These are phyloP conservation scores for Sitophilus oryzae DNA, from an alignment of 1,140 invertebrate genomes.

Conservation along the genomic window DNA sequence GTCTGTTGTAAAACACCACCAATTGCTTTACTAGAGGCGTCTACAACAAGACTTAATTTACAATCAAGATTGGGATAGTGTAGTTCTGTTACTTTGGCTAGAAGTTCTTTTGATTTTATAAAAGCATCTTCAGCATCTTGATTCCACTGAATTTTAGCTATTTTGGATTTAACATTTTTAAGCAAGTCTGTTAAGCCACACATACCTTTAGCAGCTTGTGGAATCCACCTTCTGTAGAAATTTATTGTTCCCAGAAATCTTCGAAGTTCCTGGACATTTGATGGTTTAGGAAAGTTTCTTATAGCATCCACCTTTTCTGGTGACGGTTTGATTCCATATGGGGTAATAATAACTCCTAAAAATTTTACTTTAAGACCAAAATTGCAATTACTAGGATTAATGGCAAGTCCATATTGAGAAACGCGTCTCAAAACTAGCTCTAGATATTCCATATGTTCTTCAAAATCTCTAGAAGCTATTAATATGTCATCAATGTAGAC, in stretches of 20 bases:
- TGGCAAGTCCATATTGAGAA: constrained; percentile 23
- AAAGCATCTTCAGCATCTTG: too few relatives aligned
- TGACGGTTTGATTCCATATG: constrained; percentile 32
- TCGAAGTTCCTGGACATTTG: constrained; percentile 25
- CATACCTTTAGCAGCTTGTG: not conserved
- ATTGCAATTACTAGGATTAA: constrained; percentile 36
- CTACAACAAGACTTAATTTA: not conserved
- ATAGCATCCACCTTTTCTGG: constrained; percentile 10
- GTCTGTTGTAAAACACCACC: constrained; percentile 1
- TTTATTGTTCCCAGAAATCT: constrained; percentile 33
- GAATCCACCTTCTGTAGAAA: not conserved
- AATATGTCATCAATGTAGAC: constrained; percentile 42
- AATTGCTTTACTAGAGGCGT: not conserved
- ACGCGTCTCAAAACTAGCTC: constrained; percentile 30
- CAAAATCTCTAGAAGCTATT: constrained; percentile 30
- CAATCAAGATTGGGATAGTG: not conserved
- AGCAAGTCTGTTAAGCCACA: not conserved
- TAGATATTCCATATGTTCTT: constrained; percentile 32
- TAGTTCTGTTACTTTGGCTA: not conserved
- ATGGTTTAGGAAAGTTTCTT: not conserved
- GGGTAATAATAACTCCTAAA: constrained; percentile 33
- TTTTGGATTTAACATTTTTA: too few relatives aligned
- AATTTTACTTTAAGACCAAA: constrained; percentile 33
- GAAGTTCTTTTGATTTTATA: too few relatives aligned
- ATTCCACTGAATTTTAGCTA: too few relatives aligned